Base-by-base conservation (phyloP, 2,113 vertebrate genomes). In the Hoplias malabaricus region DNA sequence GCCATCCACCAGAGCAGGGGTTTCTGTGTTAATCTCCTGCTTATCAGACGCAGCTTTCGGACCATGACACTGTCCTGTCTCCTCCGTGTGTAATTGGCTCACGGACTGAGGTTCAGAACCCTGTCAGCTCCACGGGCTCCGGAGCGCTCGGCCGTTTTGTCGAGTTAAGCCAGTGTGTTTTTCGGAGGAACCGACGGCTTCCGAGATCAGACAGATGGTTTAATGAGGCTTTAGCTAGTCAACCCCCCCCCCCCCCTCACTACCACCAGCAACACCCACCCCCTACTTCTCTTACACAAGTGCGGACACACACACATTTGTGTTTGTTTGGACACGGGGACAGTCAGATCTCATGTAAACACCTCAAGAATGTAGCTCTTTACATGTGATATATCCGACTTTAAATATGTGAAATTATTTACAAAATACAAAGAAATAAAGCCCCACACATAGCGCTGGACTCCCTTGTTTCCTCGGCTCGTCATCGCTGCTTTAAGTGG, bases 1-100 rank as follows among this genome's bases (percentile, higher is more conserved):
- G 31, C 36, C 59, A 14, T 73, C 71, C 36, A 59, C 42, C 53
- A 54, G 56, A 66, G 14, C 36, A 54, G 66, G 48, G 38, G 70
- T 50, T 42, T 69, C 43, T n/a, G 34, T 65, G 61, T 53, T 84
- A 63, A 80, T 78, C 12, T 10, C 63, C 73, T 3, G 75, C 71
- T 11, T 16, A 86, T 85, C 83, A 57, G 78, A 81, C 81, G 69
- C 11, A 59, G 77, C 80, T 83, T 85, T 78, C 71, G 75, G 65
- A 74, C 80, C 29, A 70, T 71, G 88, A 87, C 83, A 86, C 85
- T 87, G 81, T 87, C 86, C 81, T 77, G 78, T 23, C 85, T 23
- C 29, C 54, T 29, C 33, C 23, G 29, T 14, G 1, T 71, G 74
- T 93, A 88, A 93, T 90, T 93, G 88, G 84, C 79, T 91, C 33